A percentile compares a stretch with the other conserved stretches of the same genome.
Evolutionary conservation across 2,797 vertebrate genomes (phyloP).

Genomic region (Ciconia nigra): DNA sequence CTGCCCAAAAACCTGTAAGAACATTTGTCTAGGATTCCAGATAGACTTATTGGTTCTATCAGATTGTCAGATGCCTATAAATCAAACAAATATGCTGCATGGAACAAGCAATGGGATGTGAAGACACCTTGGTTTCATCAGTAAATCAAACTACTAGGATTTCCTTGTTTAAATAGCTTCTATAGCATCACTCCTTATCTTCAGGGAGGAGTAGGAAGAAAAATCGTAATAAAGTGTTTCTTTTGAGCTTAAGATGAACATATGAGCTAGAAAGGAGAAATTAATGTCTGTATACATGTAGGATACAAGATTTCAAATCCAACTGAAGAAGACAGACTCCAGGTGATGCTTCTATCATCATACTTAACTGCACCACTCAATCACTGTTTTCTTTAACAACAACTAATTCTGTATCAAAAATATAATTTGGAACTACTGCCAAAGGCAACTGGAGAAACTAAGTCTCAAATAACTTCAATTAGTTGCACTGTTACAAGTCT

Average conservation of each 20-base stretch:
- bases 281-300: not conserved
- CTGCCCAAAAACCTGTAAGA: not conserved
- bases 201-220: not conserved
- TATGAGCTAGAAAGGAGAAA: not conserved
- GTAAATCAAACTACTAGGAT: not conserved
- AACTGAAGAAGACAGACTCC: not conserved
- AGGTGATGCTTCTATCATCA: not conserved
- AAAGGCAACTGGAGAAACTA: not conserved
- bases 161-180: not conserved
- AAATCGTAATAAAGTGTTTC: not conserved
- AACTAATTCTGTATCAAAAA: not conserved
- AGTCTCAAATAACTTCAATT: not conserved
- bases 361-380: not conserved
- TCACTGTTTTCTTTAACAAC: not conserved
- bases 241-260: not conserved
- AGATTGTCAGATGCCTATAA: not conserved
- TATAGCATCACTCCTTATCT: not conserved
- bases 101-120: not conserved
- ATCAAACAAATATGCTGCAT: not conserved
- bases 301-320: not conserved
- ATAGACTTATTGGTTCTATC: not conserved
- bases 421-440: not conserved
- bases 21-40: not conserved
- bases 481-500: not conserved
- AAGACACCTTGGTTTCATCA: not conserved